Base-by-base conservation (phyloP, 2,113 vertebrate species). In the Leucopsar rothschildi region DNA sequence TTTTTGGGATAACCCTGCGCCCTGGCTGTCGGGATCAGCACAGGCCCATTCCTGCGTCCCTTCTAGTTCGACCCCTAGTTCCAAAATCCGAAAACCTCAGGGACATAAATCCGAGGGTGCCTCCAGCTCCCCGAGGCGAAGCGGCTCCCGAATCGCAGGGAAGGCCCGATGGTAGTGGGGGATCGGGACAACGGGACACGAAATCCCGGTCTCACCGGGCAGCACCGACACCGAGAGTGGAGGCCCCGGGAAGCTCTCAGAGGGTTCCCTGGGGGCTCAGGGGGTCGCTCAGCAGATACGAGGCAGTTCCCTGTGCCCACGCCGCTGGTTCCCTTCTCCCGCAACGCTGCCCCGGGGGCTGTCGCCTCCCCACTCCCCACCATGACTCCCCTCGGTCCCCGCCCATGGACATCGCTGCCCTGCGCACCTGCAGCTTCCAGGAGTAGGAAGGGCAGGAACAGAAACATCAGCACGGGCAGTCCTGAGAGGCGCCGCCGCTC, bases 1-100 rank as follows among this genome's bases (percentile, higher is more conserved):
- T 37, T 15, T 3, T 33, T 3, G 37, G 66, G 18, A 24, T 13
- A 55, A 22, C 6, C 3, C 17, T 5, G 0, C 1, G 27, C 24
- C 33, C 25, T 3, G 20, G 9, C 19, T 12, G 21, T 5, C 28
- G 6, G 22, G 6, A 45, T 17, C n/a, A 2, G 70, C 47, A 12
- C 40, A 9, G 14, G 2, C 59, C 15, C 42, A 21, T 11, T 16
- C 59, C 47, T 3, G 18, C 6, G 12, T 20, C 56, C 21, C 16
- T 33, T 15, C 16, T 13, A 14, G 6, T n/a, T 8, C 1, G 0
- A 10, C 5, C 27, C 40, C 66, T 0, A 0, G 0, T 0, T 11
- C 45, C 21, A 31, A 10, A 53, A 23, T 6, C 7, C n/a, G 5
- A 42, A 42, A 42, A 2, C 5, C 49, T 4, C 65, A 11, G 10